phyloP scores from a whole-genome alignment of 2,888 invertebrate species.

The Drosophila eohydei region DNA sequence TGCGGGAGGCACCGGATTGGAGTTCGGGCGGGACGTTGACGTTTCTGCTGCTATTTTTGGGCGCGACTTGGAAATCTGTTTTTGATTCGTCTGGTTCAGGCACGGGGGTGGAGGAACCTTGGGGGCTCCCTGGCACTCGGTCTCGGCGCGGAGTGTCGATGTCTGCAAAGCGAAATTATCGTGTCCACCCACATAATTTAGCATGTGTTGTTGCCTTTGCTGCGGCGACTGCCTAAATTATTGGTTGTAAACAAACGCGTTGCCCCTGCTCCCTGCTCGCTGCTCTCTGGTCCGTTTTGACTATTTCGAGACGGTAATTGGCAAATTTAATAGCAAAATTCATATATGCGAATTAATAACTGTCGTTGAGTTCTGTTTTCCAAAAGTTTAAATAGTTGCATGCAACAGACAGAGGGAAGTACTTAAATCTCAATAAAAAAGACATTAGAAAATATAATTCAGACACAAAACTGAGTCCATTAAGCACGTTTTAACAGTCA shows the following conservation, averaged over 20 bases:
- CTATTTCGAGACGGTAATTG: constrained; percentile 74
- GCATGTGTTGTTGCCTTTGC: constrained; percentile 60
- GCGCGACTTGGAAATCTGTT: constrained; percentile 69
- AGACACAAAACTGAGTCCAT: neutral
- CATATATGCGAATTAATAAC: constrained; percentile 39
- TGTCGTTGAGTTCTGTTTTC: constrained; percentile 19
- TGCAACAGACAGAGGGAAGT: constrained; percentile 4
- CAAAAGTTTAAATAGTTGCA: neutral
- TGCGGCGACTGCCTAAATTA: constrained; percentile 66
- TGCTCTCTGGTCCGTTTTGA: constrained; percentile 55
- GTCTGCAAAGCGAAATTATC: constrained; percentile 73
- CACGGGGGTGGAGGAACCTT: constrained; percentile 27
- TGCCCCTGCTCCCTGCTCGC: constrained; percentile 26
- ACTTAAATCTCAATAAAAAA: neutral
- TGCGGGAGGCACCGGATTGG: neutral
- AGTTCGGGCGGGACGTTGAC: constrained; percentile 31
- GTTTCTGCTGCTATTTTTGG: constrained; percentile 67
- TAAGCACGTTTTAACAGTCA: neutral
- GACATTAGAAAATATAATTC: constrained; percentile 1
- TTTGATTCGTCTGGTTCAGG: constrained; percentile 48
- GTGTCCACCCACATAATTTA: constrained; percentile 80
- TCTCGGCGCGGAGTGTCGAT: constrained; percentile 51
- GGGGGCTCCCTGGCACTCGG: constrained; percentile 38
- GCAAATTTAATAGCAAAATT: constrained; percentile 38
- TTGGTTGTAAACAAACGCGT: constrained; percentile 77